A percentile compares a stretch with the other conserved stretches of the same genome.
phyloP scores from a whole-genome alignment of 2,888 invertebrate genomes.

The Plusia festucae region DNA sequence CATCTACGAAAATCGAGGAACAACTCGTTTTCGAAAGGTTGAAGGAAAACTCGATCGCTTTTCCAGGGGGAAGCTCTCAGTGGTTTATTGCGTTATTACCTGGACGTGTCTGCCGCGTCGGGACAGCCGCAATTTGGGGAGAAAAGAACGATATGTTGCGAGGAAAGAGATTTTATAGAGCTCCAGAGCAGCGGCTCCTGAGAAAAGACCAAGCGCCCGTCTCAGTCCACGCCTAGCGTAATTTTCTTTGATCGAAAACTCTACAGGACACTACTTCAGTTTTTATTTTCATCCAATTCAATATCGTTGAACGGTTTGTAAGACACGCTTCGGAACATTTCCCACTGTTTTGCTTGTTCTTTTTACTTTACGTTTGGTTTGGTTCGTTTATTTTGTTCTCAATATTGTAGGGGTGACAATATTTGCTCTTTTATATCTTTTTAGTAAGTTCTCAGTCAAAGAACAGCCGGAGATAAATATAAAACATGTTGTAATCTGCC shows the following conservation, averaged over 20 bases:
- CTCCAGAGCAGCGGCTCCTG: constrained; percentile 70
- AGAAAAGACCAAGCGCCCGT: constrained; percentile 78
- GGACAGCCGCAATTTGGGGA: constrained; percentile 87
- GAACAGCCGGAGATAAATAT: neutral
- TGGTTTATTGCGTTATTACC: constrained; percentile 90
- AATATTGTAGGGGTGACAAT: constrained; percentile 57
- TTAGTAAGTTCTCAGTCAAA: neutral
- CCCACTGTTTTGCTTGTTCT: constrained; percentile 45
- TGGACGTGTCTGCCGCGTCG: constrained; percentile 87
- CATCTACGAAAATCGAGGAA: constrained; percentile 76
- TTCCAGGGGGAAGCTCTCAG: constrained; percentile 88
- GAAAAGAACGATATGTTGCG: constrained; percentile 87
- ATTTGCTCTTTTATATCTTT: constrained; percentile 26
- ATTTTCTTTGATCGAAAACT: constrained; percentile 87
- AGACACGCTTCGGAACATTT: constrained; percentile 66
- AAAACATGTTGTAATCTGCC: neutral
- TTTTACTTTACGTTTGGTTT: constrained; percentile 59
- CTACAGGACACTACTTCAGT: constrained; percentile 76
- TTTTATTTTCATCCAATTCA: constrained; percentile 85
- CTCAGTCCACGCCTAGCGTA: constrained; percentile 77
- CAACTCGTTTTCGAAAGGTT: constrained; percentile 86
- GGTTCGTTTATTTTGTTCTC: constrained; percentile 44
- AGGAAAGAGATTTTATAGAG: constrained; percentile 86
- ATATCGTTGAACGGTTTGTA: constrained; percentile 76
- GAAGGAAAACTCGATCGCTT: constrained; percentile 88